Evolutionary conservation across 2,797 vertebrate species (phyloP).

Genomic region (Lagorchestes hirsutus): DNA sequence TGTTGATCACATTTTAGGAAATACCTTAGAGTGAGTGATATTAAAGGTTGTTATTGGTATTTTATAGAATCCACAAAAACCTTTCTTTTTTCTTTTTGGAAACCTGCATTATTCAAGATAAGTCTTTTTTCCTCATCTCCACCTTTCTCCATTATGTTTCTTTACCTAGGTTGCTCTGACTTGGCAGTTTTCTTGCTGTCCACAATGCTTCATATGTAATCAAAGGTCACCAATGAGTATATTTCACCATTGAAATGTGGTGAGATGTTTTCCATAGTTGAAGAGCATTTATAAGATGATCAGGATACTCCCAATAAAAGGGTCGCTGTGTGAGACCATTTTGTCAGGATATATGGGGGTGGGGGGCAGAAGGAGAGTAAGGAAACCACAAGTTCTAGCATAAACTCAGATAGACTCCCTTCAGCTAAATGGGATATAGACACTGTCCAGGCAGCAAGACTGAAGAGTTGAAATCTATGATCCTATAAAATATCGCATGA

Average conservation of each 20-base stretch:
- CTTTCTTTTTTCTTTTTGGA: neutral
- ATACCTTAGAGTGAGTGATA: neutral
- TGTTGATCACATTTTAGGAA: conserved; percentile 17
- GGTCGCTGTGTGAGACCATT: neutral
- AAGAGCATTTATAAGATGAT: neutral
- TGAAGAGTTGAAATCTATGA: neutral
- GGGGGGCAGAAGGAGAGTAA: neutral
- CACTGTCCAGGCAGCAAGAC: neutral
- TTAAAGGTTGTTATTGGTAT: neutral
- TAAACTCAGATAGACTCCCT: neutral
- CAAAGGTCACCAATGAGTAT: neutral
- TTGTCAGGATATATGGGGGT: neutral
- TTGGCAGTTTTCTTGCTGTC: neutral
- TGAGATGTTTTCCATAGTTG: neutral
- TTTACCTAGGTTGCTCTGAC: neutral
- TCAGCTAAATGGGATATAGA: neutral
- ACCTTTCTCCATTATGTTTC: neutral
- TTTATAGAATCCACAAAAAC: neutral
- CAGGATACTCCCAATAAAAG: neutral
- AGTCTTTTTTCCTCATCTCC: neutral
- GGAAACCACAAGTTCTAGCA: neutral
- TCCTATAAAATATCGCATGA: neutral
- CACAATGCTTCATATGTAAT: neutral
- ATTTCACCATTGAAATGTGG: neutral
- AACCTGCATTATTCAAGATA: neutral